phyloP scores from a whole-genome alignment of 1,140 invertebrate species.

The Pristionchus pacificus region DNA sequence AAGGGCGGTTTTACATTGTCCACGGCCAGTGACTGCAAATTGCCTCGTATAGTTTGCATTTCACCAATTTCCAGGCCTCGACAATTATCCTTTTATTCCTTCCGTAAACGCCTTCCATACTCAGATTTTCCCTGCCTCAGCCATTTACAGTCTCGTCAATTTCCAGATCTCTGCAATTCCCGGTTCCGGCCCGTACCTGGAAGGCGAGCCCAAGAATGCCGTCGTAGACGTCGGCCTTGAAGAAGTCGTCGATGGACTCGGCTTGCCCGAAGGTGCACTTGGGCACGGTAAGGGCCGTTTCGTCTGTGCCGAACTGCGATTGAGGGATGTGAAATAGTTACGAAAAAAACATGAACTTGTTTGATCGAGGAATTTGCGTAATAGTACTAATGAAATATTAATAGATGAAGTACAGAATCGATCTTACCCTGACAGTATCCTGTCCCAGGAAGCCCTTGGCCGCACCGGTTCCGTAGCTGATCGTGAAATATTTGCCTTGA shows the following conservation, averaged over 20 bases:
- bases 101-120: no score
- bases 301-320: slow-evolving; percentile 36
- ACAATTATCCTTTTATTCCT: no score
- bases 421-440: slow-evolving; percentile 30
- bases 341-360: slow-evolving; percentile 11
- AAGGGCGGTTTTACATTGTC: neutral
- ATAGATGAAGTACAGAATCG: neutral
- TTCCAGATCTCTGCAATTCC: neutral
- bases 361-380: slow-evolving; percentile 29
- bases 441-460: slow-evolving; percentile 39
- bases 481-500: slow-evolving; percentile 25
- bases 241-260: no score
- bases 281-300: no score
- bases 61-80: no score
- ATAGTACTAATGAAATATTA: slow-evolving; percentile 41
- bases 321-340: slow-evolving; percentile 4
- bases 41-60: no score
- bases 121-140: no score
- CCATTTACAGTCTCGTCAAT: neutral
- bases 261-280: no score
- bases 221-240: slow-evolving; percentile 43
- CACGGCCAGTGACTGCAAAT: no score
- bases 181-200: slow-evolving; percentile 47
- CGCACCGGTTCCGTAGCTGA: slow-evolving; percentile 43
- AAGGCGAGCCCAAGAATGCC: slow-evolving; percentile 44